Percentiles rank a stretch among this genome's conserved stretches.
These are phyloP conservation scores for Ceratoteleas bidentatus DNA, from an alignment of 1,140 invertebrate species.

Conservation along the genomic window DNA sequence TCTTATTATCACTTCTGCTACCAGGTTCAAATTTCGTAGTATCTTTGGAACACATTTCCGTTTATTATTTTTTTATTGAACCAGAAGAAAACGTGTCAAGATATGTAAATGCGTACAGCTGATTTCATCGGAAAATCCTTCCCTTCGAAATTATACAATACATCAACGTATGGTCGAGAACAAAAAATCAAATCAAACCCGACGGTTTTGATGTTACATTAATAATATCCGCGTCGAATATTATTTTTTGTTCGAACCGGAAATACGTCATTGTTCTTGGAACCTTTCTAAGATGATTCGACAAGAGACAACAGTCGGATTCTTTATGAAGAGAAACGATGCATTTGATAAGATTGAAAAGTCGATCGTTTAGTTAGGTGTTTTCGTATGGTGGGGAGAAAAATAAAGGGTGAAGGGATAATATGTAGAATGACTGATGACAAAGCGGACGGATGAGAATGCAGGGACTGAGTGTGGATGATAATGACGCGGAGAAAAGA, in stretches of 20 bases:
- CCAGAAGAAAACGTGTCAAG: too few relatives aligned
- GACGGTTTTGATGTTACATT: background rate
- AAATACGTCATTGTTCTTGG: slow-evolving; percentile 46
- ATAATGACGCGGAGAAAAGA: slow-evolving; percentile 57
- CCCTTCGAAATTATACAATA: too few relatives aligned
- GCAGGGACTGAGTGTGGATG: slow-evolving; percentile 48
- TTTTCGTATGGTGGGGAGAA: slow-evolving; percentile 32
- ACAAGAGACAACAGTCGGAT: too few relatives aligned
- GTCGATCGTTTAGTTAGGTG: slow-evolving; percentile 32
- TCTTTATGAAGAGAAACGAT: slow-evolving; percentile 19
- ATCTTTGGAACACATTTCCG: too few relatives aligned
- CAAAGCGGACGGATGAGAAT: slow-evolving; percentile 53
- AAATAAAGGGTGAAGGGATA: slow-evolving; percentile 49
- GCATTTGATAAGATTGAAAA: slow-evolving; percentile 57
- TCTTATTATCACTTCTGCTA: too few relatives aligned
- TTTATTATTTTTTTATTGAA: too few relatives aligned
- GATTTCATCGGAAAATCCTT: too few relatives aligned
- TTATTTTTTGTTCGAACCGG: slow-evolving; percentile 31
- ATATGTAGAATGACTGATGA: slow-evolving; percentile 57
- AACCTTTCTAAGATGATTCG: slow-evolving; percentile 40
- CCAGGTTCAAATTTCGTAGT: too few relatives aligned
- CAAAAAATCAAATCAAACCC: too few relatives aligned
- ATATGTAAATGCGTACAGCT: too few relatives aligned
- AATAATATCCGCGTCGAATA: slow-evolving; percentile 2
- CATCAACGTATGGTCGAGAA: too few relatives aligned